Evolutionary conservation across 2,888 invertebrate genomes (phyloP), one percentile per base, ranked within the genome.

Genomic region (Drosophila conformis): DNA sequence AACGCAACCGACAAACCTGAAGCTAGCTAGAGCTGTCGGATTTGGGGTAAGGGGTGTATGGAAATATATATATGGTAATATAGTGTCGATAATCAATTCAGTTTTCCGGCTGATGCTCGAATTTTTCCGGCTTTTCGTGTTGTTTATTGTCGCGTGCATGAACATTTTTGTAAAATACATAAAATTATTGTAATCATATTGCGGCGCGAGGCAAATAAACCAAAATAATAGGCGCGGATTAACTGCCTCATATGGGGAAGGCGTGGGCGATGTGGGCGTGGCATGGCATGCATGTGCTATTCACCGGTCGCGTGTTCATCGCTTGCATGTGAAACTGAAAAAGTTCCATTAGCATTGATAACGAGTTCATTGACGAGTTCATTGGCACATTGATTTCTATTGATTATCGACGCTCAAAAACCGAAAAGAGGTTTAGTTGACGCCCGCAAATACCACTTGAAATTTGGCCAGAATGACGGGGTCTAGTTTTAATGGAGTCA

Each of bases 341-440:
- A 25, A 40, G 46, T 62, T 57, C 70, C 73, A 87, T 84, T 87
- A 73, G 79, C 53, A 68, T 56, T 74, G 84, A 89, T 89, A 89
- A 84, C 79, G 84, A 89, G 87, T 83, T 86, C 81, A 86, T 75
- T 83, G 81, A 80, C 78, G 83, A 86, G 82, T 86, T 89, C 84
- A 84, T 87, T 87, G 84, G 89, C 89, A 89, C 89, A 87, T 81
- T 76, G 87, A 87, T 81, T 51, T 66, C 49, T 69, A 83, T 70
- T 79, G 87, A 84, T 80, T 78, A 72, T 67, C 76, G 80, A 57
- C 48, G 18, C 60, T 29, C 11, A 18, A 38, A 21, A 8, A 65
- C 35, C 58, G 15, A 62, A 65, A 48, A 54, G n/a, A 46, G 61
- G 58, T 56, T 59, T 57, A 57, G 53, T 36, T 42, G 57, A 29